Evolutionary conservation across 2,888 invertebrate genomes (phyloP).

Genomic region (Pseudococcus longispinus): DNA sequence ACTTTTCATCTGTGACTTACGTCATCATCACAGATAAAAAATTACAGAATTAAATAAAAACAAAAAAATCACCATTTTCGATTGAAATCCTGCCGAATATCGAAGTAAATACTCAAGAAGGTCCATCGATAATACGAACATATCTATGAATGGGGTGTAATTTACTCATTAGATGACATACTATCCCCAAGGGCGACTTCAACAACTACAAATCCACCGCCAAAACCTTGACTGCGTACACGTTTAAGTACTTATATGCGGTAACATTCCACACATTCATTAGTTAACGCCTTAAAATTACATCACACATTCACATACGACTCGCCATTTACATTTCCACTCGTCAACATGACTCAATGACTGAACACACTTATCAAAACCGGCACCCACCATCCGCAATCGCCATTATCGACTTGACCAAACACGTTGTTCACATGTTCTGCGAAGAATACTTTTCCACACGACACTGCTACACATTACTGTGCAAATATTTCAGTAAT

Average conservation of each 20-base stretch:
- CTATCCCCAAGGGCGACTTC: not conserved
- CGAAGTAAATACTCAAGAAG: too few relatives aligned
- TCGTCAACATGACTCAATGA: not conserved
- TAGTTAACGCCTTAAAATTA: not conserved
- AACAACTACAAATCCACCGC: not conserved
- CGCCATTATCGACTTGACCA: not conserved
- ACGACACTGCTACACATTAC: not conserved
- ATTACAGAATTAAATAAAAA: not conserved
- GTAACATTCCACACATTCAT: not conserved
- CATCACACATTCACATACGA: not conserved
- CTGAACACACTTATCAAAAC: not conserved
- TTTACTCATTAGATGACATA: not conserved
- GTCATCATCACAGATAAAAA: not conserved
- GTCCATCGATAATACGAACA: not conserved
- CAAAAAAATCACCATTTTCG: not conserved
- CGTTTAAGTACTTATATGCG: not conserved
- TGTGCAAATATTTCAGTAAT: not conserved
- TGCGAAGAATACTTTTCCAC: not conserved
- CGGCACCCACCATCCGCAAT: not conserved
- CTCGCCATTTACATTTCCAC: not conserved
- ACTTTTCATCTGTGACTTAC: not conserved
- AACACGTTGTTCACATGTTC: not conserved
- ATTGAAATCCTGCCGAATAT: not conserved
- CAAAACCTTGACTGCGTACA: not conserved
- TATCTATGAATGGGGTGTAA: not conserved